Evolutionary conservation across 2,113 vertebrate genomes (phyloP).

Genomic region (Esox niger): DNA sequence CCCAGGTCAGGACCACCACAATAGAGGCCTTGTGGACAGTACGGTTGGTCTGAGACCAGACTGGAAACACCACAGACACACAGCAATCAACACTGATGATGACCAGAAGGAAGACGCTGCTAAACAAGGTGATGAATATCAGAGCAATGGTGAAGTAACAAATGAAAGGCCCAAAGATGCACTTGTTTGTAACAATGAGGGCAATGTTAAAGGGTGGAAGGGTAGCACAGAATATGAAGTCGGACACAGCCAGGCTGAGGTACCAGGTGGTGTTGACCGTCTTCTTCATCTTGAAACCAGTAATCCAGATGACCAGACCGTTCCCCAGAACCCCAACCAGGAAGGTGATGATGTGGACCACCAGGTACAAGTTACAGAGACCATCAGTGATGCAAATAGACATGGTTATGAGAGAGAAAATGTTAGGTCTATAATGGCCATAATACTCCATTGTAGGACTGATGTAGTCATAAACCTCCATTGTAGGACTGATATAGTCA

Average conservation of each 20-base stretch:
- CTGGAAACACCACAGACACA: conserved; percentile 82
- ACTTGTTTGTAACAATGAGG: conserved; percentile 72
- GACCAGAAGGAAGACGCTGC: conserved; percentile 89
- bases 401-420: not conserved
- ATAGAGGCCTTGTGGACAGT: conserved; percentile 67
- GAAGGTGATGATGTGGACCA: conserved; percentile 74
- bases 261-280: conserved; percentile 91
- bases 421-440: no score
- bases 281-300: conserved; percentile 87
- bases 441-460: no score
- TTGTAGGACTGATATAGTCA: no score
- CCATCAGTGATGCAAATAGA: conserved; percentile 41
- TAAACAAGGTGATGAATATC: conserved; percentile 92
- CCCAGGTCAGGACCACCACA: conserved; percentile 75
- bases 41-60: conserved; percentile 93
- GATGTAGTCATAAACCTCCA: no score
- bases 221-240: conserved; percentile 88
- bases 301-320: conserved; percentile 83
- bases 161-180: conserved; percentile 83
- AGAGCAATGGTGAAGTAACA: conserved; percentile 78
- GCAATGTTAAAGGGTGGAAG: conserved; percentile 87
- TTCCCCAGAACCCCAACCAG: conserved; percentile 88
- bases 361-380: conserved; percentile 51
- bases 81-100: conserved; percentile 90
- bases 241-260: conserved; percentile 86